Evolutionary conservation across 2,113 vertebrate species (phyloP).

Genomic region (Gavia stellata): DNA sequence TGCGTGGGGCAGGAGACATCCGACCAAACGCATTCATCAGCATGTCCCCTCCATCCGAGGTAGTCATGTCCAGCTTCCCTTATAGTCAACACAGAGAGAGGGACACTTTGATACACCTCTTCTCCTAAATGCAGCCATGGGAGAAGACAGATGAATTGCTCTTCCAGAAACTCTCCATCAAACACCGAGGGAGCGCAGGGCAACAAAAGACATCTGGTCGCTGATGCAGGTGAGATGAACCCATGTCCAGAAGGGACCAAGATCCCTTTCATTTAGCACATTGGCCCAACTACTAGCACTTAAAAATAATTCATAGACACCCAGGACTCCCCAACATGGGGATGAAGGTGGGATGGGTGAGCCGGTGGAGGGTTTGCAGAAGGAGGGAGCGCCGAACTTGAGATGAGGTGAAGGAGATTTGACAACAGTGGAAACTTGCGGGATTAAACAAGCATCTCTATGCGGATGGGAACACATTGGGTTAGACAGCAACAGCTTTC

Average conservation of each 20-base stretch:
- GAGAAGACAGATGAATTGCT: neutral
- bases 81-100: neutral
- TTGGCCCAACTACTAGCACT: neutral
- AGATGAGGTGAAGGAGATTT: neutral
- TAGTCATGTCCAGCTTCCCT: neutral
- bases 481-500: neutral
- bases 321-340: fast-evolving
- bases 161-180: neutral
- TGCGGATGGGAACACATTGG: neutral
- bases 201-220: neutral
- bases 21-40: neutral
- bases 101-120: neutral
- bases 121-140: neutral
- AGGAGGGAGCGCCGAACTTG: neutral
- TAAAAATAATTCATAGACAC: neutral
- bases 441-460: neutral
- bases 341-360: neutral
- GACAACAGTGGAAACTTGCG: neutral
- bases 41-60: neutral
- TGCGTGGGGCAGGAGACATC: fast-evolving
- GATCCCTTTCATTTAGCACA: neutral
- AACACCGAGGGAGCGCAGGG: neutral
- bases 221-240: neutral
- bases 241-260: neutral
- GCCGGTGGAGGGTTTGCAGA: neutral